Evolutionary conservation across 1,140 invertebrate species (phyloP), one percentile per base, ranked within the genome.

Genomic region (Parapsyche elsis): DNA sequence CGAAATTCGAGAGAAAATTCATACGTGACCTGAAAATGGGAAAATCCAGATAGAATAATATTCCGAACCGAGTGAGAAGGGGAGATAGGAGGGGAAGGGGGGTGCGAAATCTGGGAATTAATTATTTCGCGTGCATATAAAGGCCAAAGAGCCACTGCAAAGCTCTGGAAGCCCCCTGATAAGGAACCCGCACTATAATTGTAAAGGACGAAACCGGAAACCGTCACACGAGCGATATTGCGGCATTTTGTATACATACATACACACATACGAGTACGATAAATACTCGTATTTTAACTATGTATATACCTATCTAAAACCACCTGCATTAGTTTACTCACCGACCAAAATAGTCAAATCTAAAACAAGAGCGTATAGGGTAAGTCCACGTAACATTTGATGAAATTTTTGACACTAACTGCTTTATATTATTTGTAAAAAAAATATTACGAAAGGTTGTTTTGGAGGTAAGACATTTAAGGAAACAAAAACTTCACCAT

Each of bases 1-100:
- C 57, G 76, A 45, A 70, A 77, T 77, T 75, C 73, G 49, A 7
- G 44, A 53, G 38, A 46, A 75, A 75, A 75, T 75, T 57, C 73
- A 75, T 38, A 64, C 76, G 76, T 70, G 76, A 64, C 76, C 46
- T 45, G 71, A 73, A 73, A 73, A 19, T 46, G 71, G 45, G 16
- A 45, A 46, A 10, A 21, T 73, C 16, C 67, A n/a, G 24, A 14
- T 16, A 4, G 71, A 23, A 46, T 46, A 38, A 46, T 45, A 49
- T 12, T 73, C 16, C 71, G 38, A 61, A 12, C 23, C 19, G 64
- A 46, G 10, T 1, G 71, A 46, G 16, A 38, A 46, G 24, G 67
- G 30, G 30, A 38, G 7, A 38, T 7, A 7, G 30, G 2, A 38
- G 30, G 21, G 21, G 21, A 10, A n/a, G 57, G 57, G 9, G 1